phyloP scores from a whole-genome alignment of 2,113 vertebrate genomes.

The Chiloscyllium plagiosum region DNA sequence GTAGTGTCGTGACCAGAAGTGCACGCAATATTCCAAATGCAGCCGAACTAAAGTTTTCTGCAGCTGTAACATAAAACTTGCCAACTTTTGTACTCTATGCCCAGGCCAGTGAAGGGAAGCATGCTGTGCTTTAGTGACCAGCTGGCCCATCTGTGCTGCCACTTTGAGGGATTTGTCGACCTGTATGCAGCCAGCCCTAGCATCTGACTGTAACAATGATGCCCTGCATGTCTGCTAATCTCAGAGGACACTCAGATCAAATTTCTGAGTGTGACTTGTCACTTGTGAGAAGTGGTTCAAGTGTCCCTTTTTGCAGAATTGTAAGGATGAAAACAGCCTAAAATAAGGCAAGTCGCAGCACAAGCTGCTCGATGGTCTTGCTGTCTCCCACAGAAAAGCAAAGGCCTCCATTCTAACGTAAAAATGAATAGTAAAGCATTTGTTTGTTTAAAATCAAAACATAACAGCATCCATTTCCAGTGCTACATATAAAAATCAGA shows the following conservation, averaged over 20 bases:
- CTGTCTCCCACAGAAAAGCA: background rate
- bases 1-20: too few species aligned
- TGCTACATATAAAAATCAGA: background rate
- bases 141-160: too few species aligned
- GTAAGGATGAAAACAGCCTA: background rate
- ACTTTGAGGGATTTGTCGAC: too few species aligned
- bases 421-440: background rate
- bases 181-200: background rate
- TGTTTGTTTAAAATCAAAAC: background rate
- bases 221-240: background rate
- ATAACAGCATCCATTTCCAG: background rate
- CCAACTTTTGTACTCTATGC: too few species aligned
- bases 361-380: background rate
- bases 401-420: background rate
- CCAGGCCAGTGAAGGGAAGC: too few species aligned
- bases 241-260: background rate
- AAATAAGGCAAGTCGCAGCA: background rate
- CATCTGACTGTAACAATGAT: background rate
- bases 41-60: too few species aligned
- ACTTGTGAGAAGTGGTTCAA: background rate
- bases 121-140: too few species aligned
- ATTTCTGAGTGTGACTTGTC: background rate
- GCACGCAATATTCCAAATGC: too few species aligned
- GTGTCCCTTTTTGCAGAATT: background rate
- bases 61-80: too few species aligned